Evolutionary conservation across 2,888 invertebrate species (phyloP).

Genomic region (Notodonta ziczac): DNA sequence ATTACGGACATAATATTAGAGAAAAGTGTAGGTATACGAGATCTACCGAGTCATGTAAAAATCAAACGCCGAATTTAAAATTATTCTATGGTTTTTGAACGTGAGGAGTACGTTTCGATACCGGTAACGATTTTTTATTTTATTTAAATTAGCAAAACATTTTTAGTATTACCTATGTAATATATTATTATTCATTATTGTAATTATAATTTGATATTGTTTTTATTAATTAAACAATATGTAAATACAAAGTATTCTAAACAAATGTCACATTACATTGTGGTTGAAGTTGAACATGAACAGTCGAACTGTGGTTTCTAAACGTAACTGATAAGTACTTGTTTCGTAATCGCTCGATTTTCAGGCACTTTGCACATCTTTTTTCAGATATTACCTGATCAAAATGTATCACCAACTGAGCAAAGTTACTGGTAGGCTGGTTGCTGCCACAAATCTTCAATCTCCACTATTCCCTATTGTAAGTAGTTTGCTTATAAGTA

Average conservation of each 20-base stretch:
- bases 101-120: neutral
- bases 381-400: constrained; percentile 24
- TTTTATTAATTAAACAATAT: neutral
- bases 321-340: constrained; percentile 61
- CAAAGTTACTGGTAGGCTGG: constrained; percentile 73
- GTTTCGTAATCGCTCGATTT: constrained; percentile 77
- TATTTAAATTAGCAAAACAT: too few relatives aligned
- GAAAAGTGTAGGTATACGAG: neutral
- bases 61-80: neutral
- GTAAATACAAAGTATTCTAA: neutral
- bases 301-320: neutral
- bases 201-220: neutral
- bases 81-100: neutral
- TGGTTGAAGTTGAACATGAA: too few relatives aligned
- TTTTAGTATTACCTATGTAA: too few relatives aligned
- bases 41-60: neutral
- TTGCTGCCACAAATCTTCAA: constrained; percentile 69
- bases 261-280: too few relatives aligned
- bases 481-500: constrained; percentile 42
- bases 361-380: constrained; percentile 39
- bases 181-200: too few relatives aligned
- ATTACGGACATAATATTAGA: too few relatives aligned
- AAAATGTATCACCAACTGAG: constrained; percentile 80
- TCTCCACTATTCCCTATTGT: constrained; percentile 77
- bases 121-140: neutral